Conservation (phyloP, 1,140 invertebrate species). For the Papilio dardanus region DNA sequence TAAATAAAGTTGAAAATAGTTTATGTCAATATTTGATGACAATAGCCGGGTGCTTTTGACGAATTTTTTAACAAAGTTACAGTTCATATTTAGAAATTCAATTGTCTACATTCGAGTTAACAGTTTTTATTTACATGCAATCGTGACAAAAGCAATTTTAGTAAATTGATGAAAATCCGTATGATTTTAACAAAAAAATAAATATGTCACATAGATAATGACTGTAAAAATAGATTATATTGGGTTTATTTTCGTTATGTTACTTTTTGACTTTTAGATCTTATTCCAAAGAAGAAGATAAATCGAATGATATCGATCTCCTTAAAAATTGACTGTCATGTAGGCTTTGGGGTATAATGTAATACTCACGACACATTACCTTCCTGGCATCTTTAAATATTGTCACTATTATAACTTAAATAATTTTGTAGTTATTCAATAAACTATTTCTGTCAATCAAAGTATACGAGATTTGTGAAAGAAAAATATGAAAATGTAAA, state of each 20-base stretch:
- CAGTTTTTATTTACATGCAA: conserved; percentile 8
- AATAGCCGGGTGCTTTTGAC: neutral
- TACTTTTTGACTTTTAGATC: no score
- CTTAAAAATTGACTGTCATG: no score
- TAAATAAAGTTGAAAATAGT: neutral
- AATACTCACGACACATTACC: no score
- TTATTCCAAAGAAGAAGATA: no score
- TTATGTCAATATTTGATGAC: conserved; percentile 1
- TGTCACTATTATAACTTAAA: neutral
- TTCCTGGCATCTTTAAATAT: no score
- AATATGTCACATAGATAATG: no score
- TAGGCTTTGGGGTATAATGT: no score
- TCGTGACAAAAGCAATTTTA: conserved; percentile 15
- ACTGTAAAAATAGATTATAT: no score
- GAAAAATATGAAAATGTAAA: conserved; percentile 21
- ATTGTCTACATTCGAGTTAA: conserved; percentile 1
- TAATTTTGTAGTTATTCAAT: neutral
- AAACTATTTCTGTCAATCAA: neutral
- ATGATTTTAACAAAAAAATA: no score
- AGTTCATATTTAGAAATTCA: conserved; percentile 1
- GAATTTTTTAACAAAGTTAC: conserved; percentile 6
- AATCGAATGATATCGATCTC: no score
- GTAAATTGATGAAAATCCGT: neutral
- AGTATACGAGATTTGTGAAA: neutral
- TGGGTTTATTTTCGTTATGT: no score